Conservation (phyloP, 2,113 vertebrate species). For the Pogonocichla stellata region DNA sequence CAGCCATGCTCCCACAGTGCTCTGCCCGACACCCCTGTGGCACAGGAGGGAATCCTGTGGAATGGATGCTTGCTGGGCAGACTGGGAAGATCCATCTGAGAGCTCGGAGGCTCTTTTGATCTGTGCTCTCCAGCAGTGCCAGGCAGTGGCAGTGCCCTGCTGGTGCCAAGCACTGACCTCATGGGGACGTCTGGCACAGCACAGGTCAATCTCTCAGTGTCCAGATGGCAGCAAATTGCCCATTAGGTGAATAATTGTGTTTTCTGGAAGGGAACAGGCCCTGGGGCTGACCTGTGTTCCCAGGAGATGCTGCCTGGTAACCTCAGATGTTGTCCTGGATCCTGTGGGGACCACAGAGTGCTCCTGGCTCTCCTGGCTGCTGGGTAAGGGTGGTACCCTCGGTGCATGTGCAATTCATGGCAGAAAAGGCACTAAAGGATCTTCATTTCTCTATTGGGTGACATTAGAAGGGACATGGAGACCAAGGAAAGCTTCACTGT, state of each 20-base stretch:
- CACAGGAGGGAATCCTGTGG: neutral
- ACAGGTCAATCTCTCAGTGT: neutral
- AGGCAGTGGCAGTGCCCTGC: neutral
- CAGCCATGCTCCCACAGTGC: neutral
- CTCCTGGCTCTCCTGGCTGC: neutral
- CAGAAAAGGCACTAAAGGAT: neutral
- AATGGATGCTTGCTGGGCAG: neutral
- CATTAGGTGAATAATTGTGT: constrained; percentile 32
- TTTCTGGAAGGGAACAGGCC: constrained; percentile 34
- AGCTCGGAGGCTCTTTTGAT: neutral
- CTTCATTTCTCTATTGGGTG: neutral
- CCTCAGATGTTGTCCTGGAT: neutral
- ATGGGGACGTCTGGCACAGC: neutral
- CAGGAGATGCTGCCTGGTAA: neutral
- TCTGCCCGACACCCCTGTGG: neutral
- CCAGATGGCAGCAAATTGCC: constrained; percentile 52
- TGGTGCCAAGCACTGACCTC: constrained; percentile 29
- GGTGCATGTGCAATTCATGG: neutral
- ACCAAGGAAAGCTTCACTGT: neutral
- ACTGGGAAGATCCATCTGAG: neutral
- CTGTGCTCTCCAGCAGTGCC: neutral
- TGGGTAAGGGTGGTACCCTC: neutral
- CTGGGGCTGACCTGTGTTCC: neutral
- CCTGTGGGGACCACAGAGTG: neutral
- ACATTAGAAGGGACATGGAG: neutral